phyloP scores from a whole-genome alignment of 2,113 vertebrate genomes.

The Brachypteracias leptosomus region DNA sequence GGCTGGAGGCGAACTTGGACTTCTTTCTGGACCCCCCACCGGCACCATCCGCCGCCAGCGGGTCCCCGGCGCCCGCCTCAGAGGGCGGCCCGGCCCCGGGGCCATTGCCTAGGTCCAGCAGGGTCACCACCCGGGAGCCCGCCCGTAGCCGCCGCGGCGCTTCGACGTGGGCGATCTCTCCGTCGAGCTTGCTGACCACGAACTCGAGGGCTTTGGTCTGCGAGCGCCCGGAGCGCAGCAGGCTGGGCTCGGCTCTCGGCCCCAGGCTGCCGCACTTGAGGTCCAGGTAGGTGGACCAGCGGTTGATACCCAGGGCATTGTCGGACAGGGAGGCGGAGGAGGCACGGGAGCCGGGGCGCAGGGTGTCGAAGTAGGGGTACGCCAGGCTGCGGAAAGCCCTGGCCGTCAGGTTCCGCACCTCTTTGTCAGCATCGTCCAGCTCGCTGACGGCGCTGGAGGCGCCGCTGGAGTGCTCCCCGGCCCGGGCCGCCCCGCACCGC shows the following conservation, averaged over 20 bases:
- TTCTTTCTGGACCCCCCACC: slow-evolving; percentile 85
- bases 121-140: slow-evolving; percentile 80
- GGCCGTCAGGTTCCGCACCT: slow-evolving; percentile 92
- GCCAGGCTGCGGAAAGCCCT: slow-evolving; percentile 92
- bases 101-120: slow-evolving; percentile 82
- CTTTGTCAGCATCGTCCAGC: slow-evolving; percentile 93
- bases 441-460: slow-evolving; percentile 93
- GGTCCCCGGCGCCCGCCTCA: background rate
- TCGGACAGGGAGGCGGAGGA: slow-evolving; percentile 85
- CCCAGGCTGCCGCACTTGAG: slow-evolving; percentile 84
- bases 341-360: slow-evolving; percentile 87
- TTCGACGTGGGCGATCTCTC: slow-evolving; percentile 77
- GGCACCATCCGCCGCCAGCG: slow-evolving; percentile 33
- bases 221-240: slow-evolving; percentile 74
- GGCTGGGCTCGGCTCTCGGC: slow-evolving; percentile 73
- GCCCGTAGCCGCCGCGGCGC: slow-evolving; percentile 68
- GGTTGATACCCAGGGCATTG: slow-evolving; percentile 79
- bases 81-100: slow-evolving; percentile 67
- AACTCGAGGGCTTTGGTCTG: slow-evolving; percentile 81
- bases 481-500: slow-evolving; percentile 73
- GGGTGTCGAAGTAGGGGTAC: slow-evolving; percentile 87
- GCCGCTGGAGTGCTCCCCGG: slow-evolving; percentile 84
- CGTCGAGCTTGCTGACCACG: slow-evolving; percentile 80
- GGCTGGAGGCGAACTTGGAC: slow-evolving; percentile 88
- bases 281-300: slow-evolving; percentile 91